phyloP scores from a whole-genome alignment of 2,888 invertebrate species.

The Acleris literana region DNA sequence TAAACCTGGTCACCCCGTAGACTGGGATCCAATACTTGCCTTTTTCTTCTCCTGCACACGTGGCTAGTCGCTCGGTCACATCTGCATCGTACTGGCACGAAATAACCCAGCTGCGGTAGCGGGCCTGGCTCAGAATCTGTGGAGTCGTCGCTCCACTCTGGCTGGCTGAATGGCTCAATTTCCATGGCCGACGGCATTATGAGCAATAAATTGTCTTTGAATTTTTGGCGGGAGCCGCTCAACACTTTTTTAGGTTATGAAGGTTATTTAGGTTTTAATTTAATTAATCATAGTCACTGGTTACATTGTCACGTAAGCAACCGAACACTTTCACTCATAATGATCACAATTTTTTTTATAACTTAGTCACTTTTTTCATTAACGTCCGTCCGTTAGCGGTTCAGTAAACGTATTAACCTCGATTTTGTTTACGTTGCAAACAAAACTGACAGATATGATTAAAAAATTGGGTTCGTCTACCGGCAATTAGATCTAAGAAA shows the following conservation, averaged over 20 bases:
- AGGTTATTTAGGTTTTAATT: not conserved
- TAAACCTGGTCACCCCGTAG: too few species aligned
- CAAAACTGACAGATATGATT: slow-evolving; percentile 53
- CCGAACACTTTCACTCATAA: slow-evolving; percentile 25
- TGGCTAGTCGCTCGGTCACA: slow-evolving; percentile 70
- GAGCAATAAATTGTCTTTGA: slow-evolving; percentile 25
- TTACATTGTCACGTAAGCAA: slow-evolving; percentile 7
- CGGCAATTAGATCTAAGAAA: slow-evolving; percentile 63
- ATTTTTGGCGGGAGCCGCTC: slow-evolving; percentile 15
- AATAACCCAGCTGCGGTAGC: slow-evolving; percentile 84
- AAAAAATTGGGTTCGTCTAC: slow-evolving; percentile 58
- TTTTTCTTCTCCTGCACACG: slow-evolving; percentile 77
- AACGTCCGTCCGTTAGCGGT: slow-evolving; percentile 43
- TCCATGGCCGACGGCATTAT: slow-evolving; percentile 73
- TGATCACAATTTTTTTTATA: not conserved
- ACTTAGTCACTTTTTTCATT: slow-evolving; percentile 9
- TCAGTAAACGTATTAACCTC: slow-evolving; percentile 52
- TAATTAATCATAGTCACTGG: not conserved
- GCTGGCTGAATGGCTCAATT: slow-evolving; percentile 70
- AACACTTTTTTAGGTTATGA: slow-evolving; percentile 7
- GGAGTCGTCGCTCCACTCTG: slow-evolving; percentile 79
- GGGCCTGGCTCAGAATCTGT: slow-evolving; percentile 73
- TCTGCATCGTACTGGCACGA: slow-evolving; percentile 82
- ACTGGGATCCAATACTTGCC: slow-evolving; percentile 52
- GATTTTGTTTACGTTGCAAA: slow-evolving; percentile 49